Conservation (phyloP, 2,113 vertebrate genomes). For the Patagioenas fasciata region DNA sequence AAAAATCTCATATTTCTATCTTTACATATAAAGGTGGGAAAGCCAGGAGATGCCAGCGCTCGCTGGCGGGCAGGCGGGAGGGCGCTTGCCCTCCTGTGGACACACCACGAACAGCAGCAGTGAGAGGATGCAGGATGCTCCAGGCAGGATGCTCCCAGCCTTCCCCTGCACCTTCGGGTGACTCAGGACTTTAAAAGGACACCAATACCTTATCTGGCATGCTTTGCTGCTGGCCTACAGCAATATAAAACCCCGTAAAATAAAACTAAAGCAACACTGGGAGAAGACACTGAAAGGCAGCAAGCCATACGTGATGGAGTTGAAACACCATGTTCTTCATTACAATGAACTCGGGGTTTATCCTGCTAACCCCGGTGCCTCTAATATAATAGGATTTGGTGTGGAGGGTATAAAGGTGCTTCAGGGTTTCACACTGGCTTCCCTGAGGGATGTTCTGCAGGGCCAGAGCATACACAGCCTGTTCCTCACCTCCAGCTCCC, state of each 20-base stretch:
- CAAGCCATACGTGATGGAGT: not conserved
- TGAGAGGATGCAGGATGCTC: not conserved
- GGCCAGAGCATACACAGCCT: not conserved
- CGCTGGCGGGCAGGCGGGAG: not conserved
- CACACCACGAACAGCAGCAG: not conserved
- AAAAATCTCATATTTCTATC: accelerated
- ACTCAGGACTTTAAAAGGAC: not conserved
- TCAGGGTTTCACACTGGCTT: not conserved
- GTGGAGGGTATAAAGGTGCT: not conserved
- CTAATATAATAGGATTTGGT: not conserved
- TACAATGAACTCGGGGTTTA: not conserved
- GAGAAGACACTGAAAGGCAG: not conserved
- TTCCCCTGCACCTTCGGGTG: not conserved
- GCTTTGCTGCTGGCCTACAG: not conserved
- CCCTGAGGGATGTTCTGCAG: not conserved
- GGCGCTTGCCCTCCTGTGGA: slow-evolving; percentile 31
- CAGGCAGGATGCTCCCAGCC: not conserved
- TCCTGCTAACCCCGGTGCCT: not conserved
- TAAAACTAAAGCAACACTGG: not conserved
- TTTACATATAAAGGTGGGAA: not conserved
- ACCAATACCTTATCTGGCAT: not conserved
- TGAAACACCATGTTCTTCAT: not conserved
- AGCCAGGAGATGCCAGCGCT: accelerated
- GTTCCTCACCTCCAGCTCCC: slow-evolving; percentile 90
- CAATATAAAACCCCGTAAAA: not conserved